phyloP scores from a whole-genome alignment of 2,797 vertebrate species.

The Apogon talboti region DNA sequence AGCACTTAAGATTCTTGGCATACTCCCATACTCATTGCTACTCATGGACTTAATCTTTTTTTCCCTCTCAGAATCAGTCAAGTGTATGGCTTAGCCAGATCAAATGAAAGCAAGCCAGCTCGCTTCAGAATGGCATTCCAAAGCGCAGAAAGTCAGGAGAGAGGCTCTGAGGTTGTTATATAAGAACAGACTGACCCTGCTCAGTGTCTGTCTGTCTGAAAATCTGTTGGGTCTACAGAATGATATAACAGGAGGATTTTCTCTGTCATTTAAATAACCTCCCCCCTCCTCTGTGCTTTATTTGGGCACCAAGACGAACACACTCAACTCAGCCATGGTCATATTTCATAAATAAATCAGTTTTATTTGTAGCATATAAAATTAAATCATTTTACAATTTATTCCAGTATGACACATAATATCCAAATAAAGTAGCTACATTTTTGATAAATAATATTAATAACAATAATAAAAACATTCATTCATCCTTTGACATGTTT shows the following conservation, averaged over 20 bases:
- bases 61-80: constrained; percentile 84
- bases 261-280: constrained; percentile 38
- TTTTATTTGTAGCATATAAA: constrained; percentile 99
- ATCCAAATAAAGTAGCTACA: constrained; percentile 93
- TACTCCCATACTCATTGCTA: constrained; percentile 87
- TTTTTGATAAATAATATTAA: constrained; percentile 98
- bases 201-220: constrained; percentile 62
- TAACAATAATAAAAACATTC: constrained; percentile 86
- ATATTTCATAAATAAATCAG: constrained; percentile 99
- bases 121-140: constrained; percentile 77
- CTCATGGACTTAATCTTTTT: constrained; percentile 88
- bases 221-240: constrained; percentile 53
- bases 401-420: constrained; percentile 99
- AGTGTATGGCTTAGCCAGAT: constrained; percentile 89
- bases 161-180: constrained; percentile 69
- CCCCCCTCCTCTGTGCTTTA: not conserved
- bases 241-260: constrained; percentile 65
- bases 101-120: constrained; percentile 87
- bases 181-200: constrained; percentile 67
- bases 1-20: constrained; percentile 93
- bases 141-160: constrained; percentile 67
- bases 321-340: constrained; percentile 50
- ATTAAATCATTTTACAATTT: constrained; percentile 99
- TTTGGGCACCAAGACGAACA: constrained; percentile 27
- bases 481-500: constrained; percentile 96